phyloP scores from a whole-genome alignment of 2,888 invertebrate species.

The Conistra vaccinii region DNA sequence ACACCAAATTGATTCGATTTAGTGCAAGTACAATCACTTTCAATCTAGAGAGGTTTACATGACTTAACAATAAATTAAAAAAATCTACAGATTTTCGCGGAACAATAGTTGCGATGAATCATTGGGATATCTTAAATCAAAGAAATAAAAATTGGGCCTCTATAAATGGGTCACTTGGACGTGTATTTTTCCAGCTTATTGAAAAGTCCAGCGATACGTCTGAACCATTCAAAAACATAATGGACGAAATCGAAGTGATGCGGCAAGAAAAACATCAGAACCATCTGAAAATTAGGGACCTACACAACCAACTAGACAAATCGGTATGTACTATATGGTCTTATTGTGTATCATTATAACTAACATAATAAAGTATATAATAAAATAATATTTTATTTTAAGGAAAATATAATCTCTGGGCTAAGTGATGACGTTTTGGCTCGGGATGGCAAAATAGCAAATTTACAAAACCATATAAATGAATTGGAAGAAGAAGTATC shows the following conservation, averaged over 20 bases:
- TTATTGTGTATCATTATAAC: neutral
- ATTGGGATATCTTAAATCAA: no score
- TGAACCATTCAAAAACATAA: slow-evolving; percentile 68
- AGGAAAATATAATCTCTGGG: slow-evolving; percentile 79
- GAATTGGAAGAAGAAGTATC: slow-evolving; percentile 82
- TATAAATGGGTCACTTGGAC: no score
- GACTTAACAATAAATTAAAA: no score
- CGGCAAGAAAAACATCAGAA: slow-evolving; percentile 78
- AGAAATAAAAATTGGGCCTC: no score
- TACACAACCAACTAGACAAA: slow-evolving; percentile 80
- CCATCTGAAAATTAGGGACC: slow-evolving; percentile 76
- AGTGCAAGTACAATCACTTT: no score
- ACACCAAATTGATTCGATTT: no score
- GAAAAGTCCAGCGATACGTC: slow-evolving; percentile 58
- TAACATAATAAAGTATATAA: neutral
- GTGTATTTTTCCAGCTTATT: slow-evolving; percentile 61
- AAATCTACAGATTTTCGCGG: no score
- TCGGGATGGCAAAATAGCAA: slow-evolving; percentile 81
- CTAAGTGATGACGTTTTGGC: slow-evolving; percentile 77
- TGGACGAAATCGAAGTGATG: slow-evolving; percentile 78
- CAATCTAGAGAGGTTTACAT: no score
- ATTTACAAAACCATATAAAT: slow-evolving; percentile 85
- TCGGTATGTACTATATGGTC: slow-evolving; percentile 71
- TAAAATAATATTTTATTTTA: slow-evolving; percentile 49
- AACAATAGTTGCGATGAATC: no score